Evolutionary conservation across 2,797 vertebrate species (phyloP).

Genomic region (Pipistrellus pipistrellus): DNA sequence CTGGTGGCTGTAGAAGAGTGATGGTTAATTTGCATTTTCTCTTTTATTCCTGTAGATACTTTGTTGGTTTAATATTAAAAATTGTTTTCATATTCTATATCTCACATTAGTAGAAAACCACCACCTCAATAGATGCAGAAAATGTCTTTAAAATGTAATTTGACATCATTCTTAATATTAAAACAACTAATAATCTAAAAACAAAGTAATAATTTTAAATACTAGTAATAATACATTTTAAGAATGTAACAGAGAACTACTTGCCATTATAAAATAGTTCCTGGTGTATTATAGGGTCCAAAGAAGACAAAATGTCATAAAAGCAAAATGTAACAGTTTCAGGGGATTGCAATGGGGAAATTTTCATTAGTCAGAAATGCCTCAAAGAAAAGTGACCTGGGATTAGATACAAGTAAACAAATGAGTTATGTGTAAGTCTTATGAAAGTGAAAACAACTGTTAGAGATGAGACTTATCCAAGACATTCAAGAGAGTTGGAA

Average conservation of each 20-base stretch:
- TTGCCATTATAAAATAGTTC: neutral
- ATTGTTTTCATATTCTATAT: neutral
- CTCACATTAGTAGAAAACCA: neutral
- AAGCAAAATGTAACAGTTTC: neutral
- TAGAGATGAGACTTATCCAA: neutral
- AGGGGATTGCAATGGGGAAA: neutral
- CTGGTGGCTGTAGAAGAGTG: too few relatives aligned
- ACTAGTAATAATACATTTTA: neutral
- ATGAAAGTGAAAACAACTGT: neutral
- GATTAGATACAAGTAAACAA: neutral
- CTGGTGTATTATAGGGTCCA: neutral
- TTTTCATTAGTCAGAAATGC: neutral
- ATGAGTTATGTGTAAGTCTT: neutral
- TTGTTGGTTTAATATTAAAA: conserved; percentile 15
- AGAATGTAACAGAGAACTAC: neutral
- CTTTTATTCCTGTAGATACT: neutral
- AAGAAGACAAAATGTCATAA: neutral
- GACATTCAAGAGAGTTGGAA: neutral
- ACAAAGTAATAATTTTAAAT: neutral
- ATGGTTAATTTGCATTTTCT: too few relatives aligned
- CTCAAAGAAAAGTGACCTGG: neutral
- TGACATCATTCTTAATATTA: neutral
- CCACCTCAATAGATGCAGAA: neutral
- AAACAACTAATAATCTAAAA: neutral
- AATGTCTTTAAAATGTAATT: neutral